Conservation (phyloP, 2,113 vertebrate genomes). For the Octodon degus region DNA sequence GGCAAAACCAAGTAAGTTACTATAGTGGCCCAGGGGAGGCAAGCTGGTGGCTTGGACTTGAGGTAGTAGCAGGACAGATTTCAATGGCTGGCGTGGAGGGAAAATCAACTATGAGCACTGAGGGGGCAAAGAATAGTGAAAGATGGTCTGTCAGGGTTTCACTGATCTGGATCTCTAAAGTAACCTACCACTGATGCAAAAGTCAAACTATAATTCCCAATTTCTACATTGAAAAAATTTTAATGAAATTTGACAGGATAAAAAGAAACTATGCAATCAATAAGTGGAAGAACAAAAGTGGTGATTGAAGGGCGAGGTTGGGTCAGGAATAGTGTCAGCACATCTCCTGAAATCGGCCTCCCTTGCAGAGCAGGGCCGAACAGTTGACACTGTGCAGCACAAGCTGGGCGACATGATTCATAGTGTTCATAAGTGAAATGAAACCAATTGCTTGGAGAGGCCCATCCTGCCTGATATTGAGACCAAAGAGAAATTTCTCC, state of each 20-base stretch:
- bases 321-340: not conserved
- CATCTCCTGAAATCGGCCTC: not conserved
- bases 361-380: not conserved
- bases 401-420: conserved; percentile 42
- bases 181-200: not conserved
- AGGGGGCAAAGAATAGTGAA: not conserved
- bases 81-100: not conserved
- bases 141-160: not conserved
- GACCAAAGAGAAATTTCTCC: conserved; percentile 68
- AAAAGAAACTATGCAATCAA: not conserved
- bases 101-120: not conserved
- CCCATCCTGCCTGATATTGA: conserved; percentile 58
- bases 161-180: not conserved
- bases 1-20: not conserved
- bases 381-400: not conserved
- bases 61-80: not conserved
- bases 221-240: not conserved
- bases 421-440: conserved; percentile 68
- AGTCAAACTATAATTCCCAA: not conserved
- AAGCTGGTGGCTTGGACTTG: not conserved
- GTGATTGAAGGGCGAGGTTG: not conserved
- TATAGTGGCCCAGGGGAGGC: not conserved
- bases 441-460: conserved; percentile 61
- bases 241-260: not conserved
- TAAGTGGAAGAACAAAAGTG: not conserved